Evolutionary conservation across 2,888 invertebrate species (phyloP).

Genomic region (Dichetophora obliterata): DNA sequence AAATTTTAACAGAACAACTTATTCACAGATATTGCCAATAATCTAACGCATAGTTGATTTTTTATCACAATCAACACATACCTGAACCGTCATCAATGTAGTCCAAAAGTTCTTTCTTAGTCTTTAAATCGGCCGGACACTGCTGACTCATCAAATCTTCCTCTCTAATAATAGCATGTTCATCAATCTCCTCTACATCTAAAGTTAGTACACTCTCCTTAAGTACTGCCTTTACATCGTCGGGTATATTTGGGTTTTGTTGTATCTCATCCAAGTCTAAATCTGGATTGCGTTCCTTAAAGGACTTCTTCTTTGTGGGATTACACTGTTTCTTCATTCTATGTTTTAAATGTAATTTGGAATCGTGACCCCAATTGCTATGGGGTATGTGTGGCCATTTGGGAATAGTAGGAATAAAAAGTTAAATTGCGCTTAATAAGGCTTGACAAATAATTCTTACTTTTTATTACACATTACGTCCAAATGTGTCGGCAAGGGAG

Average conservation of each 20-base stretch:
- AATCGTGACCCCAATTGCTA: conserved; percentile 56
- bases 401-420: conserved; percentile 40
- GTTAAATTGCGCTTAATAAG: conserved; percentile 42
- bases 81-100: conserved; percentile 68
- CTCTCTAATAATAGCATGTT: conserved; percentile 53
- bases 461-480: conserved; percentile 86
- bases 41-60: not conserved
- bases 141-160: conserved; percentile 54
- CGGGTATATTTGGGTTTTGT: conserved; percentile 69
- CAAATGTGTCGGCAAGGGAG: conserved; percentile 84
- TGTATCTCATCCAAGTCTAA: conserved; percentile 69
- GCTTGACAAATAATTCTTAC: conserved; percentile 69
- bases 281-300: conserved; percentile 70
- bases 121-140: conserved; percentile 64
- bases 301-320: conserved; percentile 68
- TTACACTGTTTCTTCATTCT: conserved; percentile 70
- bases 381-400: conserved; percentile 64
- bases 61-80: conserved; percentile 49
- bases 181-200: conserved; percentile 63
- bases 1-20: not conserved
- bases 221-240: conserved; percentile 69
- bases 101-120: conserved; percentile 67
- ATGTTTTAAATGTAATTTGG: conserved; percentile 54
- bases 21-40: not conserved
- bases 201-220: conserved; percentile 68